Evolutionary conservation across 1,140 invertebrate species (phyloP), one percentile per base, ranked within the genome.

Genomic region (Monomorium pharaonis): DNA sequence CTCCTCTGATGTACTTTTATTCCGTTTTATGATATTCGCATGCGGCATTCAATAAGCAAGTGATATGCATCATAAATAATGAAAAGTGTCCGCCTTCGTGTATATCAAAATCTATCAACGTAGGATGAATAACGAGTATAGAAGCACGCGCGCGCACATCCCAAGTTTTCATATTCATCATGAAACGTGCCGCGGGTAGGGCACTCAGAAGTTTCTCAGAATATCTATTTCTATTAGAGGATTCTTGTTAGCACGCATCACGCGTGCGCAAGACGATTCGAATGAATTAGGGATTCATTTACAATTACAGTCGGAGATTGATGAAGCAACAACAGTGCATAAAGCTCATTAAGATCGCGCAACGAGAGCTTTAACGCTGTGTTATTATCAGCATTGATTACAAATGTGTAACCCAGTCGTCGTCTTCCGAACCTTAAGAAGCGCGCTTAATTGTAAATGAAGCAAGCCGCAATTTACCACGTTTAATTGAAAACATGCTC

Each of bases 401-500:
- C 89, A 63, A 72, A 85, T 87, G 88, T 89, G 86, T 90, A 90
- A 90, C 62, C 75, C 77, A 78, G 88, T 89, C 85, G 85, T 85
- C 86, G 75, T 62, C 86, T 70, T 12, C 85, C 86, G 75, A 70
- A 87, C 85, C 86, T 85, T 63, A 90, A 90, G 89, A 90, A 90
- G 75, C 54, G 27, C 75, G 75, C 88, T 90, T 90, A 89, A 90
- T 90, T 90, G 85, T 89, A 89, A 90, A 90, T 85, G 89, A 90
- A 87, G 81, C 89, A 63, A 86, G 86, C 56, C 51, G 89, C 86
- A 90, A 89, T 90, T 90, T 90, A 90, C 85, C 88, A 76, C 49
- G 88, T 90, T 90, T 90, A 90, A 90, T 90, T 90, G 89, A 90
- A 90, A 90, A 86, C 86, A 87, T 75, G 89, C 76, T 83, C 86